These are phyloP conservation scores for Drosophila emarginata DNA, from an alignment of 2,888 invertebrate species.

Conservation along the genomic window DNA sequence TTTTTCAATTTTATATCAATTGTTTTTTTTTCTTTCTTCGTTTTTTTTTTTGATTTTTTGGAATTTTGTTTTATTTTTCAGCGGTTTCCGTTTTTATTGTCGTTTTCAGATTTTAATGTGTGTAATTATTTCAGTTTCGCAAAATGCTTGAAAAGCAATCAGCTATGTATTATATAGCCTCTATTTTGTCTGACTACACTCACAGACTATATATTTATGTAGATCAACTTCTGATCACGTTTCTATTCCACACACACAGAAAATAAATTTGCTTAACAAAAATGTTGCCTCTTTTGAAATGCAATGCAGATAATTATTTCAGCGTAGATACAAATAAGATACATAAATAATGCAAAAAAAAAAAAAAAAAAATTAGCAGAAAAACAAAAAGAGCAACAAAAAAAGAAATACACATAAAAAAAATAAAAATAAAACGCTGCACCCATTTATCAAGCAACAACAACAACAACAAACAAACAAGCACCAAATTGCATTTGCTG, in stretches of 20 bases:
- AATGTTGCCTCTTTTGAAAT: slow-evolving; percentile 22
- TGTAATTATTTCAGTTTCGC: slow-evolving; percentile 4
- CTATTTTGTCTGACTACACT: slow-evolving; percentile 1
- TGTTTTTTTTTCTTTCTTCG: no score
- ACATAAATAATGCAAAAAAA: slow-evolving; percentile 33
- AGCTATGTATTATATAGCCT: neutral
- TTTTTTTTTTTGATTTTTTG: no score
- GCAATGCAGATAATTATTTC: slow-evolving; percentile 47
- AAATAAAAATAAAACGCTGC: slow-evolving; percentile 21
- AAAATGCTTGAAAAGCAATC: slow-evolving; percentile 2
- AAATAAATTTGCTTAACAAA: slow-evolving; percentile 10
- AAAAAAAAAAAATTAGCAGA: neutral
- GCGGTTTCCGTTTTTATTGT: neutral
- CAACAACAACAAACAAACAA: slow-evolving; percentile 21
- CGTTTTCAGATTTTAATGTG: slow-evolving; percentile 2
- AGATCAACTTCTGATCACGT: slow-evolving; percentile 7
- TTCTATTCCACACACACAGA: slow-evolving; percentile 6
- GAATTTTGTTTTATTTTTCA: neutral
- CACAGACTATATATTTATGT: neutral
- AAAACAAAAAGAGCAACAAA: slow-evolving; percentile 20
- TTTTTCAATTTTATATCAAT: no score
- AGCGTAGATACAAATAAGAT: slow-evolving; percentile 28
- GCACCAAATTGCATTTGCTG: slow-evolving; percentile 29
- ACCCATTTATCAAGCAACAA: slow-evolving; percentile 37
- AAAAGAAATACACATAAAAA: slow-evolving; percentile 8